phyloP scores from a whole-genome alignment of 2,888 invertebrate genomes.

The Germaria angustata region DNA sequence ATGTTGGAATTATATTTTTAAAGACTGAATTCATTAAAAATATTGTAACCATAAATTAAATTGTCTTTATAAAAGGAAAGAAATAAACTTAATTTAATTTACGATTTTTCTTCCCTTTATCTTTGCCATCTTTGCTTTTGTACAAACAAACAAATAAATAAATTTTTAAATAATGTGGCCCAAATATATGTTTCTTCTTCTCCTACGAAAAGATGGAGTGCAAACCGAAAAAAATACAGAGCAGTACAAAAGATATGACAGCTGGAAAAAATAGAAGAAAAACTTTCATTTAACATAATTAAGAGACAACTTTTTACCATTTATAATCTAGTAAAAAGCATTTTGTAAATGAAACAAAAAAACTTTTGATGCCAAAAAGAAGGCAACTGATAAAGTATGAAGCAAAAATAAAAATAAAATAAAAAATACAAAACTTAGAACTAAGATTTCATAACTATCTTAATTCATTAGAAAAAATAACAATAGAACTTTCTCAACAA shows the following conservation, averaged over 20 bases:
- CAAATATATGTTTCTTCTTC: constrained; percentile 28
- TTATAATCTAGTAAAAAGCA: constrained; percentile 63
- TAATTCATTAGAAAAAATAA: constrained; percentile 64
- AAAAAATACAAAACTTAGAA: constrained; percentile 14
- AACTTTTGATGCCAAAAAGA: neutral
- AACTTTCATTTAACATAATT: constrained; percentile 65
- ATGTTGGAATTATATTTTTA: neutral
- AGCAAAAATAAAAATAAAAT: constrained; percentile 1
- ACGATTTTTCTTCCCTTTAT: neutral
- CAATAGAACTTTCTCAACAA: constrained; percentile 50
- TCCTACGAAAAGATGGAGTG: neutral
- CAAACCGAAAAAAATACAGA: neutral
- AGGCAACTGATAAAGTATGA: neutral
- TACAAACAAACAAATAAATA: constrained; percentile 15
- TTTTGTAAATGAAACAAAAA: constrained; percentile 54
- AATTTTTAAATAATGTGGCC: constrained; percentile 55
- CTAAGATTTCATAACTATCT: constrained; percentile 56
- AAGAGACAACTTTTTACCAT: constrained; percentile 63
- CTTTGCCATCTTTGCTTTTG: neutral
- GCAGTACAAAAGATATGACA: constrained; percentile 28
- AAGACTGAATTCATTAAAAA: neutral
- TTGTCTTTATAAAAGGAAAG: neutral
- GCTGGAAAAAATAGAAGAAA: constrained; percentile 20
- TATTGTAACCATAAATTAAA: neutral
- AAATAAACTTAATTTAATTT: constrained; percentile 3